phyloP scores from a whole-genome alignment of 2,797 vertebrate species.

The Danionella dracula region DNA sequence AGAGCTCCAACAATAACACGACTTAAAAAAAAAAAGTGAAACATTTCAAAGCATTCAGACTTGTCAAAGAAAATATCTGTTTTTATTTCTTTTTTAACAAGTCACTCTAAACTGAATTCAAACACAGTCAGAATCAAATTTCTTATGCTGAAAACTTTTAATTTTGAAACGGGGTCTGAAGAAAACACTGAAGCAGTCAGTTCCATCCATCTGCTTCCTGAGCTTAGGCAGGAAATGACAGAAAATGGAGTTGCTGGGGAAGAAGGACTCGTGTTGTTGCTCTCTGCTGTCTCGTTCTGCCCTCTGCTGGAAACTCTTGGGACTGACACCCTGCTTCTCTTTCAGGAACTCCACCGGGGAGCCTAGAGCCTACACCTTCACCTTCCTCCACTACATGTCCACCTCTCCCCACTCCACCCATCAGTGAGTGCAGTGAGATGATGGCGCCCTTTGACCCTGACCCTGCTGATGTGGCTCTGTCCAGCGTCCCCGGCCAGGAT shows the following conservation, averaged over 20 bases:
- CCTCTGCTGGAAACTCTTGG: slow-evolving; percentile 25
- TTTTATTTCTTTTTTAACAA: too few species aligned
- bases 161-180: too few species aligned
- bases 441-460: slow-evolving; percentile 83
- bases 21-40: too few species aligned
- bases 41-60: too few species aligned
- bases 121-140: too few species aligned
- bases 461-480: slow-evolving; percentile 75
- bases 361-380: slow-evolving; percentile 66
- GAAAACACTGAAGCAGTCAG: too few species aligned
- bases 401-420: slow-evolving; percentile 61
- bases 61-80: too few species aligned
- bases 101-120: too few species aligned
- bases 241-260: neutral
- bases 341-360: slow-evolving; percentile 64
- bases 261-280: neutral
- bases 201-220: neutral
- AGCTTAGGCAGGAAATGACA: neutral
- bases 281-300: slow-evolving; percentile 13
- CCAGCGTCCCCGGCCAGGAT: slow-evolving; percentile 73
- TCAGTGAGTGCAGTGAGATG: slow-evolving; percentile 61
- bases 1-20: too few species aligned
- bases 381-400: slow-evolving; percentile 68
- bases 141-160: too few species aligned
- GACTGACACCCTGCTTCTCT: neutral